Conservation (phyloP, 2,888 invertebrate genomes). For the Hoplodrina ambigua region DNA sequence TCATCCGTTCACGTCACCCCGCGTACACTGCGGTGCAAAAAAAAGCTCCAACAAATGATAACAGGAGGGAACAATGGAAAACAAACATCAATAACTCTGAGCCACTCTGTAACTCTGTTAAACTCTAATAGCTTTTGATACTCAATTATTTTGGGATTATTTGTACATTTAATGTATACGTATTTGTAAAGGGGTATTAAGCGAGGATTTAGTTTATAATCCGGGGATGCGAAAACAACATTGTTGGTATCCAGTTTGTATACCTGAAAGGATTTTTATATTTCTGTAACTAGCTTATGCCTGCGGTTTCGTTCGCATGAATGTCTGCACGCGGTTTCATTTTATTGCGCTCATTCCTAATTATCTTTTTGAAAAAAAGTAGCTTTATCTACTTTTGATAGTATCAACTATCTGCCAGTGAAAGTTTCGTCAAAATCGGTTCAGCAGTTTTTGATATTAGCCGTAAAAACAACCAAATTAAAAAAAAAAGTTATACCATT, state of each 20-base stretch:
- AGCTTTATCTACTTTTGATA: no score
- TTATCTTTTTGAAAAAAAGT: no score
- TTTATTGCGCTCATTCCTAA: no score
- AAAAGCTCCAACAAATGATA: constrained; percentile 55
- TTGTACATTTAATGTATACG: constrained; percentile 37
- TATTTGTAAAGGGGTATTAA: constrained; percentile 34
- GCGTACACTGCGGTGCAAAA: constrained; percentile 52
- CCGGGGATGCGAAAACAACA: constrained; percentile 3
- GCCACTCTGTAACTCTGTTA: constrained; percentile 56
- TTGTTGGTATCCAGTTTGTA: neutral
- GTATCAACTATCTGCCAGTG: no score
- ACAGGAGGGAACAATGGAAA: constrained; percentile 59
- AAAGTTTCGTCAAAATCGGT: no score
- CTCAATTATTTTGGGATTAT: constrained; percentile 62
- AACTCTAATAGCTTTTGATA: constrained; percentile 64
- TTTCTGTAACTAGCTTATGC: neutral
- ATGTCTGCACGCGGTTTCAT: no score
- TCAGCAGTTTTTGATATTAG: no score
- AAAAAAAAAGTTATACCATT: no score
- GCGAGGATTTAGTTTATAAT: constrained; percentile 35
- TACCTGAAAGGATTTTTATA: neutral
- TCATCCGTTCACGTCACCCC: constrained; percentile 48
- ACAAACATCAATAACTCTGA: constrained; percentile 63
- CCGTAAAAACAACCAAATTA: no score
- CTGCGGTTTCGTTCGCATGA: neutral